Percentiles rank a stretch among this genome's conserved stretches.
Evolutionary conservation across 2,113 vertebrate genomes (phyloP).

Genomic region (Dolichotis patagonum): DNA sequence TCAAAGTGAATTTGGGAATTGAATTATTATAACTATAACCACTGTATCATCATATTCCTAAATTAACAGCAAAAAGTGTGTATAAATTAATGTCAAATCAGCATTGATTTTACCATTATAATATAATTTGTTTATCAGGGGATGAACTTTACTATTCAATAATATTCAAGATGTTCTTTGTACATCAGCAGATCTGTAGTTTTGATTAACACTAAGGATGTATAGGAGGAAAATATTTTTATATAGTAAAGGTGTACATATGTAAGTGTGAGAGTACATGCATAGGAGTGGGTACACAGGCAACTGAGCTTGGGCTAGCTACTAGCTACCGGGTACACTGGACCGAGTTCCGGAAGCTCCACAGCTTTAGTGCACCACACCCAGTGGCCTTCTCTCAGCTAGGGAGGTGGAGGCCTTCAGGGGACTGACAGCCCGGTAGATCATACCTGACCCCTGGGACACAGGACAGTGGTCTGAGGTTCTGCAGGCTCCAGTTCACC

Average conservation of each 20-base stretch:
- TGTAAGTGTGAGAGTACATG: not conserved
- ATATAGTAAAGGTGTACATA: not conserved
- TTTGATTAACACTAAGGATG: slow-evolving; percentile 29
- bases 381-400: no score
- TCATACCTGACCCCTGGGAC: no score
- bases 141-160: slow-evolving; percentile 50
- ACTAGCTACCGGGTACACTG: no score
- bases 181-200: not conserved
- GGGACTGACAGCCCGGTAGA: no score
- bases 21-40: slow-evolving; percentile 65
- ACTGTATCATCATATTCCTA: slow-evolving; percentile 47
- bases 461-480: no score
- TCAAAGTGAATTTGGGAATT: slow-evolving; percentile 25
- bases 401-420: no score
- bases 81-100: slow-evolving; percentile 49
- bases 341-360: no score
- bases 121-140: slow-evolving; percentile 73
- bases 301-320: no score
- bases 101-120: slow-evolving; percentile 76
- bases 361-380: no score
- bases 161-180: slow-evolving; percentile 31
- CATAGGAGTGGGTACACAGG: not conserved
- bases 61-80: slow-evolving; percentile 58
- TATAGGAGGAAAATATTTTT: not conserved
- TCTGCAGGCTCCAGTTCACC: no score